Evolutionary conservation across 1,140 invertebrate species (phyloP), one percentile per base, ranked within the genome.

Genomic region (Ceratina calcarata): DNA sequence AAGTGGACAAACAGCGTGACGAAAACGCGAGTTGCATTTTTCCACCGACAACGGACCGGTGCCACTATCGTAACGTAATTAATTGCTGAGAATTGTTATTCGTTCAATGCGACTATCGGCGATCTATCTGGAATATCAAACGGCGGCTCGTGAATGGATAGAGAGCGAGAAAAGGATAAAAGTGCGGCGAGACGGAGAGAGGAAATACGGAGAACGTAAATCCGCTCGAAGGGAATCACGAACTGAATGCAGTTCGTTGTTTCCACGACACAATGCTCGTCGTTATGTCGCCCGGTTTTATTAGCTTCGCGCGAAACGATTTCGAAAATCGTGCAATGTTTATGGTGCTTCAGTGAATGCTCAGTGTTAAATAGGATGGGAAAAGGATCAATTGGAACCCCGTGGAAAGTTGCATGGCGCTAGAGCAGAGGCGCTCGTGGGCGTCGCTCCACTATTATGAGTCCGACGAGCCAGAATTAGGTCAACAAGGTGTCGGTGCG

Each of bases 401-500:
- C 24, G 45, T n/a, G 49, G 65, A 70, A 55, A 57, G n/a, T 55
- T 18, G 67, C 67, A 10, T n/a, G 24, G 67, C 62, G n/a, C 49
- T 45, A 24, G 51, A n/a, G 8, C 4, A 27, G 45, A 37, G 53
- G 15, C 24, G 51, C 27, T 64, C 16, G 72, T 83, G 71, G 49
- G 57, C 51, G 67, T 61, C 32, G 55, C 62, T 77, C 73, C 73
- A 15, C 27, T 73, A 73, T 81, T 60, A 76, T 49, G 57, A 51
- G 7, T 16, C 10, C 61, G 51, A 10, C 53, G 16, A 55, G 71
- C 51, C 45, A 27, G 65, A 85, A 85, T 75, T 84, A 27, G 83
- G 83, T 85, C 82, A 72, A 74, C 61, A 20, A 58, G 57, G 58
- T 84, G 82, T 67, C 62, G 57, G 58, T 57, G 73, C 76, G 27